Evolutionary conservation across 2,797 vertebrate genomes (phyloP), one percentile per base, ranked within the genome.

Genomic region (Taenioides sp.): DNA sequence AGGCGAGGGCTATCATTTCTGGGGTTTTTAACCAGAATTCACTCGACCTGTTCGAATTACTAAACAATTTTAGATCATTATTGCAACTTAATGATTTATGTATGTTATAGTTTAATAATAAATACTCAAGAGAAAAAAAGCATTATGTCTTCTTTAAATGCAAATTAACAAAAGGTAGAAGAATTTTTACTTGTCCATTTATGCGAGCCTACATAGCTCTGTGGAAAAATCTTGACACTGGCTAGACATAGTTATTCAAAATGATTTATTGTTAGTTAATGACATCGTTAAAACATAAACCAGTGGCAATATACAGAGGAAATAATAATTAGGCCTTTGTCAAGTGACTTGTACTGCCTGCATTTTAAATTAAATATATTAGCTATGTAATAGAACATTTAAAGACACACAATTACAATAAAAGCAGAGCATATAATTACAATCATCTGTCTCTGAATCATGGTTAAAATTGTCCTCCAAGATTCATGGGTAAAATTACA

Each of bases 331-430:
- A 52, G 49, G 47, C 25, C 57, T 28, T 17, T 25, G 16, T 81
- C 43, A 87, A 80, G 87, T 81, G 71, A 86, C 66, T 74, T 47
- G 43, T 17, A 47, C 43, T 74, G 80, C 67, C 81, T 84, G 64
- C 71, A 61, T 64, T 86, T 91, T 88, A 90, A 91, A 89, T 89
- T 88, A 92, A 88, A 84, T 89, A 87, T 83, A 88, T 88, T 88
- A 87, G 80, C 84, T 89, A 84, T 76, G 81, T 76, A 83, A 75
- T 78, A 85, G 76, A 88, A 80, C 71, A 79, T 83, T 83, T 81
- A 79, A 85, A 82, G 69, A 73, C 76, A 78, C 79, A 82, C 55
- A 72, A 87, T 80, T 78, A 88, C 78, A 78, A 81, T 91, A 88
- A 91, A 93, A 90, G 84, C 84, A 89, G 85, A 89, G 81, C 79